These are phyloP conservation scores for Plecturocebus donacophilus DNA, from an alignment of 2,113 vertebrate species.

Conservation along the genomic window DNA sequence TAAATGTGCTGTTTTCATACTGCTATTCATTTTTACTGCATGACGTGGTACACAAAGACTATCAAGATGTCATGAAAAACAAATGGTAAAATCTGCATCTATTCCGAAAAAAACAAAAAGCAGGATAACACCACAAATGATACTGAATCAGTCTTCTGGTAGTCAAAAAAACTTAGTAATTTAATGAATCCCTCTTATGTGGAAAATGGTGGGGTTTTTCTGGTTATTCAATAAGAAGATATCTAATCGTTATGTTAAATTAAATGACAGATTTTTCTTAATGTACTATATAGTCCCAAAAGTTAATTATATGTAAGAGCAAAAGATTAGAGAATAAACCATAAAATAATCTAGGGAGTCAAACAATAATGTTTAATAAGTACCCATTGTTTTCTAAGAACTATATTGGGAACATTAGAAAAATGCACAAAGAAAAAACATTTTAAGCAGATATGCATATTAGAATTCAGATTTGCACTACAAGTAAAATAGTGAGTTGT, in stretches of 20 bases:
- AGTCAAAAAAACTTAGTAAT: not conserved
- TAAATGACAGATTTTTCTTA: not conserved
- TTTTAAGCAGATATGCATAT: not conserved
- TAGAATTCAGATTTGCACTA: not conserved
- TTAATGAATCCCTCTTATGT: not conserved
- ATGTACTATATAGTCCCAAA: not conserved
- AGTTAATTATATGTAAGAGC: not conserved
- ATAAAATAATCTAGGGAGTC: not conserved
- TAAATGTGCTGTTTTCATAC: not conserved
- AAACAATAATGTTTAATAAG: not conserved
- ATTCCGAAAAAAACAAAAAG: not conserved
- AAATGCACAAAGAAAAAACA: not conserved
- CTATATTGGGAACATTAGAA: not conserved
- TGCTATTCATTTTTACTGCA: not conserved
- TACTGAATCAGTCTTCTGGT: not conserved
- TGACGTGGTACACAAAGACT: not conserved
- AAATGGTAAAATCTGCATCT: constrained; percentile 9
- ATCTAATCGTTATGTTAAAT: not conserved
- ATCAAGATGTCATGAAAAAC: not conserved
- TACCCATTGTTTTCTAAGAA: not conserved
- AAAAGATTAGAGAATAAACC: not conserved
- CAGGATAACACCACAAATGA: not conserved
- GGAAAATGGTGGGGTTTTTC: not conserved
- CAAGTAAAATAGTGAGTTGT: not conserved
- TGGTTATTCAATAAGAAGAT: not conserved